phyloP scores from a whole-genome alignment of 2,113 vertebrate genomes.

The Diadophis punctatus region DNA sequence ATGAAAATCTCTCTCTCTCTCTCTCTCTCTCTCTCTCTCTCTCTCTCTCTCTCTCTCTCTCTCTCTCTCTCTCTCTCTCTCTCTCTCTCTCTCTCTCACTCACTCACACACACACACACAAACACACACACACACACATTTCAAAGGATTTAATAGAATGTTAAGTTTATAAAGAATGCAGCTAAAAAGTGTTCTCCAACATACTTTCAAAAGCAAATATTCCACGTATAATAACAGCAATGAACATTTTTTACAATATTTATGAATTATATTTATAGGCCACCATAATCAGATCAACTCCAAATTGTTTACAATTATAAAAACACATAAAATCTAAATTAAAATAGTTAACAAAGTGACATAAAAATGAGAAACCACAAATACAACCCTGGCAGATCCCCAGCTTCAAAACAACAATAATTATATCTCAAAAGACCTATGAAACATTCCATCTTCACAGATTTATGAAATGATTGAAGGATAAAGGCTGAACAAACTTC shows the following conservation, averaged over 20 bases:
- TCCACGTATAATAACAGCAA: not conserved
- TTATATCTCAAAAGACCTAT: not conserved
- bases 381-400: not conserved
- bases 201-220: not conserved
- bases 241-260: not conserved
- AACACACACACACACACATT: not conserved
- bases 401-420: not conserved
- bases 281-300: not conserved
- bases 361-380: not conserved
- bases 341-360: not conserved
- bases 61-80: no score
- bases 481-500: not conserved
- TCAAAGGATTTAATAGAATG: not conserved
- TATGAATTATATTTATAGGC: not conserved
- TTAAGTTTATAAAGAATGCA: not conserved
- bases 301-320: not conserved
- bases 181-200: not conserved
- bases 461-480: not conserved
- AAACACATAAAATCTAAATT: not conserved
- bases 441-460: not conserved
- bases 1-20: not conserved
- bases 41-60: not conserved
- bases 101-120: not conserved
- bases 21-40: not conserved
- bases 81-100: not conserved